phyloP scores from a whole-genome alignment of 2,888 invertebrate genomes.

The Furcula furcula region DNA sequence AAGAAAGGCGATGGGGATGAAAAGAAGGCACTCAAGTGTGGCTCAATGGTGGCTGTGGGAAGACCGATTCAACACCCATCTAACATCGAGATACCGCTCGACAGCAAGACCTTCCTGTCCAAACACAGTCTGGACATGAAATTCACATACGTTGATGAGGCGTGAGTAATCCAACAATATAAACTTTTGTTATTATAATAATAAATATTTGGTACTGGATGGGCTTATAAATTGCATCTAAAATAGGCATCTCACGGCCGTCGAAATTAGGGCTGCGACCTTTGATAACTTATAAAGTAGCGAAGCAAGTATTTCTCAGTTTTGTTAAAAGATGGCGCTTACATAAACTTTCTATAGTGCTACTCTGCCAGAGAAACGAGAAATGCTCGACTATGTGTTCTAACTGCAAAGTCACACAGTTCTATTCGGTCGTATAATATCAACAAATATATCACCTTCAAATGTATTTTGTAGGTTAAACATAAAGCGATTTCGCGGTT shows the following conservation, averaged over 20 bases:
- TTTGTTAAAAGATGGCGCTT: conserved; percentile 61
- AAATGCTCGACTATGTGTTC: conserved; percentile 24
- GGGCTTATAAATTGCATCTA: no score
- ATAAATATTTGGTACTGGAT: no score
- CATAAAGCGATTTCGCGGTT: conserved; percentile 72
- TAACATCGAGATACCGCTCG: conserved; percentile 95
- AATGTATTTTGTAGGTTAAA: conserved; percentile 81
- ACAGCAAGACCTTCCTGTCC: conserved; percentile 93
- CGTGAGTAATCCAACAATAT: conserved; percentile 89
- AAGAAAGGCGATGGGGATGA: conserved; percentile 48
- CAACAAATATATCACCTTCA: conserved; percentile 82
- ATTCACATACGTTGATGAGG: conserved; percentile 96
- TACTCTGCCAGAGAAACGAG: conserved; percentile 56
- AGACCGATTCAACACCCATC: conserved; percentile 94
- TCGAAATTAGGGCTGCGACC: conserved; percentile 4
- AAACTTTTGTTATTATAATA: no score
- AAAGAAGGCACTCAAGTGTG: conserved; percentile 43
- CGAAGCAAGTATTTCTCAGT: not conserved
- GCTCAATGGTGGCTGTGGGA: conserved; percentile 87
- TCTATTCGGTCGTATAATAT: conserved; percentile 57
- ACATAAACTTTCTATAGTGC: conserved; percentile 34
- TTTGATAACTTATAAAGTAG: not conserved
- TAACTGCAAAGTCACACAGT: conserved; percentile 30
- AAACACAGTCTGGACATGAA: conserved; percentile 97
- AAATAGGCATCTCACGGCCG: not conserved